Evolutionary conservation across 2,113 vertebrate genomes (phyloP), one percentile per base, ranked within the genome.

Genomic region (Antidorcas marsupialis): DNA sequence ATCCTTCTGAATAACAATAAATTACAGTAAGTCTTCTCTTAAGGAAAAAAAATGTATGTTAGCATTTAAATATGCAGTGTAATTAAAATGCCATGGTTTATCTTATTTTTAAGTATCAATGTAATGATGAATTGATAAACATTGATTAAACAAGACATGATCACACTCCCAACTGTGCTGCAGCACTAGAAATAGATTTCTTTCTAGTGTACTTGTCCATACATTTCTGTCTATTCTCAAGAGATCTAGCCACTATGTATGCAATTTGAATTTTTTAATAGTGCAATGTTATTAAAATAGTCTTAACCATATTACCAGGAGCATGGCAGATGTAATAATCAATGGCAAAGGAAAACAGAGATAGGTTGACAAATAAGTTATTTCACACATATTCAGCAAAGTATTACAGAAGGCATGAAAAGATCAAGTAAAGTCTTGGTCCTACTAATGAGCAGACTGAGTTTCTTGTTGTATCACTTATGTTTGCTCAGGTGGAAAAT

Each of bases 111-210:
- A 82, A 78, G 9, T 94, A 85, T 11, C 43, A 47, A 17, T 94
- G 16, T 64, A 91, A 94, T 85, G n/a, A 47, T 39, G 10, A 84
- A 78, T 74, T 92, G 30, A 89, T 39, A 90, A 95, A 33, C 74
- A 43, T 13, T 55, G 55, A 74, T 52, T 33, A 97, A 91, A 59
- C 1, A 91, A 82, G 59, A 62, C 57, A 36, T 57, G 36, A 45
- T 25, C n/a, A 50, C 36, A 27, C 0, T 62, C 0, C 7, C 4
- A 17, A 13, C 19, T 67, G 59, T n/a, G 13, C n/a, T 30, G 10
- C 3, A 85, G 52, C 7, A 52, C 17, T 57, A 47, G 21, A 94
- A 91, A 45, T 43, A 74, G 53, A n/a, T 43, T 60, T 85, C 90
- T 28, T 21, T 27, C 5, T n/a, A 52, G n/a, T 17, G 14, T 16